Evolutionary conservation across 2,113 vertebrate species (phyloP), one percentile per base, ranked within the genome.

Genomic region (Baryphthengus martii): DNA sequence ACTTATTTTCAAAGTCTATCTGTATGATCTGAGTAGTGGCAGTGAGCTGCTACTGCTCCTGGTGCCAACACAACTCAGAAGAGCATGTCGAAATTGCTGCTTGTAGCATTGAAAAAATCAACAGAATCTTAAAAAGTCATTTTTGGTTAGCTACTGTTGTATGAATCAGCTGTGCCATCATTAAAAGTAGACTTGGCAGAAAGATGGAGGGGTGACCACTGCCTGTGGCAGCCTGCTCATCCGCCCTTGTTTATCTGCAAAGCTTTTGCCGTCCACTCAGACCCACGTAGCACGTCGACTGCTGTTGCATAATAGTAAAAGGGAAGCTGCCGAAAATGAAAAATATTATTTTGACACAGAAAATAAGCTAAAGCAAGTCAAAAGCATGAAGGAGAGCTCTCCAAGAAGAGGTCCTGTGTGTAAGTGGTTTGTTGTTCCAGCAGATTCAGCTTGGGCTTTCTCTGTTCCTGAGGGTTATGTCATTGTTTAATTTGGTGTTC

Each of bases 401-500:
- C 49, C 65, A 72, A 72, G 87, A 88, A 44, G 71, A 82, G 53
- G 58, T 59, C 33, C 52, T 74, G 45, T 44, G 84, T 85, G 49
- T 40, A 23, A 82, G 53, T 11, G 16, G 52, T 56, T 81, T 91
- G 89, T 92, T 79, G 52, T 84, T 85, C 37, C 72, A 88, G 89
- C 87, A 74, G 80, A 83, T 94, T 45, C 71, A 58, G 59, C 75
- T 86, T 87, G 85, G 77, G 44, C 96, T 96, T 85, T 90, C 67
- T 88, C 88, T 68, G 40, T 95, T 59, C 52, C 73, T 90, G 65
- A 49, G 92, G 81, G 77, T 94, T 96, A 37, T 91, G 95, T 92
- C 89, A 52, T 67, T 92, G 82, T 97, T 97, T 94, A n/a, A 23
- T 82, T 96, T 96, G 94, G 80, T 93, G 76, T 87, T 87, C 85